phyloP scores from a whole-genome alignment of 53 echinoderm and acorn worm species.

The Pentamera pediparva region DNA sequence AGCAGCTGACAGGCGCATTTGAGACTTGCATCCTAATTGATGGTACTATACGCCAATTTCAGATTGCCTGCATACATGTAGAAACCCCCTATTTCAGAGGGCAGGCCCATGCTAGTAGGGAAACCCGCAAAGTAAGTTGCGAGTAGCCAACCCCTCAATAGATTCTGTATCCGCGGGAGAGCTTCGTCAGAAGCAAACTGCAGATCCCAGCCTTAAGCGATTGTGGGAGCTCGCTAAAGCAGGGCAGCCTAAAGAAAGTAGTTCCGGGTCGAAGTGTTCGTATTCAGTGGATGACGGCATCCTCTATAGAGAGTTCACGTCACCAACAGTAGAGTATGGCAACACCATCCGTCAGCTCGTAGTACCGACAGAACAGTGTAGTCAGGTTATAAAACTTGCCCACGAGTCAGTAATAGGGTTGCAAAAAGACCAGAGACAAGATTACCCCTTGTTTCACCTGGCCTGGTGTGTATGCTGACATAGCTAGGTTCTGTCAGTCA shows the following conservation, averaged over 20 bases:
- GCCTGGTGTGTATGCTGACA: slow-evolving; percentile 27
- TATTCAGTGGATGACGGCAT: not conserved
- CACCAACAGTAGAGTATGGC: not conserved
- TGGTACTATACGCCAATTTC: slow-evolving; percentile 20
- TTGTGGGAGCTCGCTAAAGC: not conserved
- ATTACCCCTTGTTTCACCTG: slow-evolving; percentile 24
- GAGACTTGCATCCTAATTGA: slow-evolving; percentile 23
- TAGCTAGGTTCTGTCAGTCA: too few species aligned
- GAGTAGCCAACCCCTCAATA: not conserved
- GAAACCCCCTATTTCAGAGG: slow-evolving; percentile 34
- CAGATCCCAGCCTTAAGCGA: not conserved
- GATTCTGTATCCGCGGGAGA: slow-evolving; percentile 31
- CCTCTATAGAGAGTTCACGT: slow-evolving; percentile 29
- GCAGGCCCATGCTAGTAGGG: not conserved
- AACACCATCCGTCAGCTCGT: slow-evolving; percentile 11
- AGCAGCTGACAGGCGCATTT: not conserved
- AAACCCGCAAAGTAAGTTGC: not conserved
- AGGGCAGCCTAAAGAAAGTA: not conserved
- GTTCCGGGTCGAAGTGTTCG: not conserved
- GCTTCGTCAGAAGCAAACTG: not conserved
- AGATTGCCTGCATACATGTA: slow-evolving; percentile 3
- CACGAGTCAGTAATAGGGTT: slow-evolving; percentile 31
- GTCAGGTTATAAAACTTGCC: slow-evolving; percentile 21
- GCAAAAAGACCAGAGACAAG: slow-evolving; percentile 24
- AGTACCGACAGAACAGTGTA: not conserved